Conservation (phyloP, 2,797 vertebrate genomes). For the Dryobates pubescens region DNA sequence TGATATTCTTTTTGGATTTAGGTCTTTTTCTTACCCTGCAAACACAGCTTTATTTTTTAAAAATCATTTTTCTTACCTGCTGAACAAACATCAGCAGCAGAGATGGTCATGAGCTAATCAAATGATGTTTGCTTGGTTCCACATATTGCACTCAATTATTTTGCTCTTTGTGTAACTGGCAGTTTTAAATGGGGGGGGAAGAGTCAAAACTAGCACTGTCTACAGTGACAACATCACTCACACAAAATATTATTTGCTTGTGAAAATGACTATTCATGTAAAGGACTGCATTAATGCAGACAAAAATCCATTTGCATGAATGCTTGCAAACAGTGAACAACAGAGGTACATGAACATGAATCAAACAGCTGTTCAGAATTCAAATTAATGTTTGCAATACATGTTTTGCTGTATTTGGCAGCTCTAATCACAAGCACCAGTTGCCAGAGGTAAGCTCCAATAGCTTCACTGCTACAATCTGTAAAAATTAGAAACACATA, state of each 20-base stretch:
- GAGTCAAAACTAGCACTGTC: constrained; percentile 2
- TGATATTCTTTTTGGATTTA: constrained; percentile 5
- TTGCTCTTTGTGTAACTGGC: not conserved
- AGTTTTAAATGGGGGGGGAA: not conserved
- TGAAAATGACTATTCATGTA: constrained; percentile 49
- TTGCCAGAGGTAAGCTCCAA: constrained; percentile 42
- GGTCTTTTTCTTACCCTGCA: constrained; percentile 1
- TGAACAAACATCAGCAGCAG: constrained; percentile 6
- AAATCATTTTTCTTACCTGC: constrained; percentile 2
- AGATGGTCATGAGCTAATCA: not conserved
- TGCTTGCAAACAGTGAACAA: constrained; percentile 64
- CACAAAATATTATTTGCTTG: constrained; percentile 22
- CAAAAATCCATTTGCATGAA: constrained; percentile 61
- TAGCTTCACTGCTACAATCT: constrained; percentile 5
- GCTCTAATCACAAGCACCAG: constrained; percentile 40
- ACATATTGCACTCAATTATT: not conserved
- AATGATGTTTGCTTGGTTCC: not conserved
- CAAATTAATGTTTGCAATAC: constrained; percentile 63
- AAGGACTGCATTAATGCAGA: constrained; percentile 46
- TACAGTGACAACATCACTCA: constrained; percentile 13
- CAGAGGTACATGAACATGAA: constrained; percentile 49
- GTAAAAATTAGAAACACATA: not conserved
- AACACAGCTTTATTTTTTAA: not conserved
- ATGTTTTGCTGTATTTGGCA: constrained; percentile 49
- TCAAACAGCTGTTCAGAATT: constrained; percentile 68